Base-by-base conservation (phyloP, 2,797 vertebrate genomes). In the Tamandua tetradactyla region DNA sequence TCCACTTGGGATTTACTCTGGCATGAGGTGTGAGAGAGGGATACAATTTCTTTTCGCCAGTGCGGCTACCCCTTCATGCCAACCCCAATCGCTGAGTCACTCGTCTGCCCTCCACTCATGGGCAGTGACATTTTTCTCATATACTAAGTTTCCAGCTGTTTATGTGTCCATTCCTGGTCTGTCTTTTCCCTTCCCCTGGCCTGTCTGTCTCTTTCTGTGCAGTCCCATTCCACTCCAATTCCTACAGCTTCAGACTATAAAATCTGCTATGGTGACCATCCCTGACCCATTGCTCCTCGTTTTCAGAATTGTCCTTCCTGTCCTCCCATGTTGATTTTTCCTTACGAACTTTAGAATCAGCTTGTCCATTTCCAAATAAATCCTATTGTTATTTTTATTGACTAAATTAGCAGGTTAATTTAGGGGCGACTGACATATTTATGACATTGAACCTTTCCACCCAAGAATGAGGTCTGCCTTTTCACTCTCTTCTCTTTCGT, bases 1-100 rank as follows among this genome's bases (percentile, higher is more conserved):
- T 86, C 87, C 62, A 22, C 42, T n/a, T 75, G 78, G 90, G 94
- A 62, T 87, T 78, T 84, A n/a, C 47, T 83, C 1, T 69, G 76
- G 59, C 23, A 0, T 94, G 15, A 44, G 37, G 64, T 62, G 30
- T 32, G 25, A 85, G 32, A 32, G 15, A 90, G 49, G 66, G 23
- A 72, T 61, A 27, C 76, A 5, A 20, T n/a, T 74, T 75, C 55
- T 55, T 42, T 42, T 87, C 32, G 30, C 42, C 23, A 10, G 7
- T 23, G 40, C 1, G 32, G 32, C 11, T 22, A 27, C 64, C 9
- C 3, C 30, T 20, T 74, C 37, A 20, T 61, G 61, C 71, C 59
- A 32, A 2, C 3, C 83, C n/a, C 49, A 23, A 0, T 15, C 4
- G 12, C 47, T 4, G 14, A 82, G 55, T 7, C 2, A 42, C 3